Evolutionary conservation across 2,888 invertebrate species (phyloP), one percentile per base, ranked within the genome.

Genomic region (Odontocerum albicorne): DNA sequence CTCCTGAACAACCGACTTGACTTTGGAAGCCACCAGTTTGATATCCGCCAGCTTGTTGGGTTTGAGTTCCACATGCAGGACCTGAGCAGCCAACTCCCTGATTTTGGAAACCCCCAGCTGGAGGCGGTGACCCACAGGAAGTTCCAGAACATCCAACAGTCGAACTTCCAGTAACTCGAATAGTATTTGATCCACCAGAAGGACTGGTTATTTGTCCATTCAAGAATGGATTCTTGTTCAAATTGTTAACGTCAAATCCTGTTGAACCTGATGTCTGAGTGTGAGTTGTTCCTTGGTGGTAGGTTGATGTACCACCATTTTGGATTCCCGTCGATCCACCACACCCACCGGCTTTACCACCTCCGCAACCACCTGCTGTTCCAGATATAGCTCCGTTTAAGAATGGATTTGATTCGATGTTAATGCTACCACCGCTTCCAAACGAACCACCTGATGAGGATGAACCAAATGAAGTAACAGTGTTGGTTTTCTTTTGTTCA

Each of bases 161-260:
- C 8, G 54, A 13, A 20, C 49, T 49, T 43, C 42, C 40, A n/a
- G 49, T 20, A 8, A 49, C 19, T 10, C 38, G 52, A n/a, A 39
- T 31, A 3, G 45, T 45, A 8, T 27, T 45, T 12, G 39, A 21
- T 20, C 33, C 38, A 33, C 36, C 27, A 19, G 21, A 12, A 2
- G 35, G 40, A 16, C 36, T 33, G n/a, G 4, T 33, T 15, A 16
- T 27, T 46, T 50, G 47, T 7, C 66, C 67, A 33, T 68, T 70
- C 13, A 74, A 59, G 70, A 71, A 75, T 0, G 73, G 74, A 50
- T 74, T 74, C 15, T 69, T 69, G 0, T 70, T 61, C 2, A 75
- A 44, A 53, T 74, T 73, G 1, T 71, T 47, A 7, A 70, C 70
- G 39, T 69, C 70, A 7, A 39, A 49, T 4, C 47, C n/a, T 17